Evolutionary conservation across 2,113 vertebrate genomes (phyloP), one percentile per base, ranked within the genome.

Genomic region (Willisornis vidua): DNA sequence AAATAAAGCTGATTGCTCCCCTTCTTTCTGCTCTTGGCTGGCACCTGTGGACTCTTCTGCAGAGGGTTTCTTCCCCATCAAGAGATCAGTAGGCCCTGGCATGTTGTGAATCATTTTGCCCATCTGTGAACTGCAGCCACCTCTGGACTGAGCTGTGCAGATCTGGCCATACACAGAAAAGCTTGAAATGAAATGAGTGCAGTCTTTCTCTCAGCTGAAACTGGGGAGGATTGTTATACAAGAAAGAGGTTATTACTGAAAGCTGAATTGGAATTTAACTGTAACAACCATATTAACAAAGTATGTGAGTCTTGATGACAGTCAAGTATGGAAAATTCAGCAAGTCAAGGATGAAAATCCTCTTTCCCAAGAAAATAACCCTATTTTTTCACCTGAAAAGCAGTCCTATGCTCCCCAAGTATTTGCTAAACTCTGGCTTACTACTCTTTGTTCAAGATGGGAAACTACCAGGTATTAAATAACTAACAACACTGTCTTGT

Each of bases 31-130:
- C 37, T 73, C 48, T 78, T 77, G 41, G 19, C 11, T 77, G 73
- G 16, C 9, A 80, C 16, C 8, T 9, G 9, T 20, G 19, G 43
- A 55, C 16, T 6, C 11, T 57, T 61, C 22, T 1, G 3, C n/a
- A 62, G 58, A 65, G 48, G 33, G 16, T 35, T 26, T 71, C 24
- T 62, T 77, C 29, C 14, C 18, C 26, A 16, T 12, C 0, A 0
- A 65, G 33, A 29, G 31, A 52, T n/a, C 14, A 0, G 0, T 45
- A 89, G 39, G 76, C 19, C 13, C 13, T 28, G 11, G 9, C n/a
- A 22, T 31, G 9, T 15, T 77, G 39, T 59, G 61, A 87, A 61
- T 55, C 5, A 13, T 62, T 91, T 77, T 3, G 2, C 19, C 19
- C 57, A 46, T n/a, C 33, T 1, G 0, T 68, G 31, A 68, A 46